Evolutionary conservation across 2,113 vertebrate species (phyloP).

Genomic region (Paradisaea rubra): DNA sequence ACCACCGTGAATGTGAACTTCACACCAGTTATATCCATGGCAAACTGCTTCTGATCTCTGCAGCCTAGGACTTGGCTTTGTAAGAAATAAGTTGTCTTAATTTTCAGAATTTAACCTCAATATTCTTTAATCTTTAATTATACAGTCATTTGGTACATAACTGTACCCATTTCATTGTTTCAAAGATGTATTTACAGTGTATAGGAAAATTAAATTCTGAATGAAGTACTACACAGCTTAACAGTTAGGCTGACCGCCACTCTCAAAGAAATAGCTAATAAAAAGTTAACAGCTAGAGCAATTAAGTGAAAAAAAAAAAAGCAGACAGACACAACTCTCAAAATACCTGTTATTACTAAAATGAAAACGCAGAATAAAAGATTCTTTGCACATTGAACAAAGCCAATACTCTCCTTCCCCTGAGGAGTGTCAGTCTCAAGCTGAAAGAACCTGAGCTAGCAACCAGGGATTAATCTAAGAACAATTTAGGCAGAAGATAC

Average conservation of each 20-base stretch:
- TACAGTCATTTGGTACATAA: neutral
- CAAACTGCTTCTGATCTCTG: neutral
- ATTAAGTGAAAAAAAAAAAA: neutral
- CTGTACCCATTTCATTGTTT: neutral
- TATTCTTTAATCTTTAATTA: neutral
- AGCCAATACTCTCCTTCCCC: neutral
- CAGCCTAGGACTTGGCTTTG: neutral
- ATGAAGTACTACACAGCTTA: neutral
- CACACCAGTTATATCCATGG: neutral
- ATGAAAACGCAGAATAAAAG: neutral
- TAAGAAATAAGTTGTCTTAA: neutral
- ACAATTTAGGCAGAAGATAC: neutral
- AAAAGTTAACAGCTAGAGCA: neutral
- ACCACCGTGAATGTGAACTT: neutral
- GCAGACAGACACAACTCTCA: neutral
- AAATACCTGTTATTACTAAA: neutral
- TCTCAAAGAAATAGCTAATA: neutral
- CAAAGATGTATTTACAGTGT: neutral
- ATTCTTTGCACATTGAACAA: neutral
- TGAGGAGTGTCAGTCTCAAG: neutral
- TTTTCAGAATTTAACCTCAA: neutral
- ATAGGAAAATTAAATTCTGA: neutral
- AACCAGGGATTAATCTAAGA: neutral
- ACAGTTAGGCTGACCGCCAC: neutral
- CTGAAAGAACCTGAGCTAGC: neutral